Conservation (phyloP, 2,113 vertebrate genomes). For the Lepus americanus region DNA sequence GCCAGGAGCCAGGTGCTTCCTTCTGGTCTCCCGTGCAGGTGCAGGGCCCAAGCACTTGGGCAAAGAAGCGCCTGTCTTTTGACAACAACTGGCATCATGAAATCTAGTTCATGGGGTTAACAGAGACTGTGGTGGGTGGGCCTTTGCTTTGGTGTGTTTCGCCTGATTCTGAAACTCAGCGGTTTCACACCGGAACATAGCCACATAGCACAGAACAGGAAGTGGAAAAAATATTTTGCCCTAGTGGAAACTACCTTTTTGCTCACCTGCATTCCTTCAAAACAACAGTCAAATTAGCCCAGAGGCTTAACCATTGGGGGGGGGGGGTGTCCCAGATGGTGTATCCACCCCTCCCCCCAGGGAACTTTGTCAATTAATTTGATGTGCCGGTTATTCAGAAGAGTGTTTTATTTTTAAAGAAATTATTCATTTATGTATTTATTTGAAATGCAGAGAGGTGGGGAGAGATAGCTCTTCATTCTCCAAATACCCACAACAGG, state of each 20-base stretch:
- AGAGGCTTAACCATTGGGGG: background rate
- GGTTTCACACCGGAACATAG: conserved; percentile 74
- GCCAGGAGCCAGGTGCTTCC: no score
- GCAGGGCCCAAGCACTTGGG: no score
- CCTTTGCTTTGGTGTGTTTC: conserved; percentile 17
- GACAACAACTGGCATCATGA: background rate
- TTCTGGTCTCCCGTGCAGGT: no score
- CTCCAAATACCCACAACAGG: no score
- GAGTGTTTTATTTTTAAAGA: background rate
- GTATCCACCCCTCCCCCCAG: background rate
- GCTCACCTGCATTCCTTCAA: conserved; percentile 59
- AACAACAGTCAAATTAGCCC: conserved; percentile 55
- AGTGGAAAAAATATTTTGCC: conserved; percentile 75
- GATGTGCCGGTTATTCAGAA: background rate
- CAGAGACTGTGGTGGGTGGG: background rate
- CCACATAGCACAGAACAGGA: conserved; percentile 72
- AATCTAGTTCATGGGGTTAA: conserved; percentile 13
- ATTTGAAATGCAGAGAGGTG: no score
- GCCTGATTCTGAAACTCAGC: conserved; percentile 71
- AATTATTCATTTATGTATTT: no score
- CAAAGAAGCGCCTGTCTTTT: background rate
- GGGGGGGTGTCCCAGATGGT: background rate
- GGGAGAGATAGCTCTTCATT: no score
- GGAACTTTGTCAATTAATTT: background rate
- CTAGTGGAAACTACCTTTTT: conserved; percentile 75